Evolutionary conservation across 2,797 vertebrate species (phyloP).

Genomic region (Crypturellus tataupa): DNA sequence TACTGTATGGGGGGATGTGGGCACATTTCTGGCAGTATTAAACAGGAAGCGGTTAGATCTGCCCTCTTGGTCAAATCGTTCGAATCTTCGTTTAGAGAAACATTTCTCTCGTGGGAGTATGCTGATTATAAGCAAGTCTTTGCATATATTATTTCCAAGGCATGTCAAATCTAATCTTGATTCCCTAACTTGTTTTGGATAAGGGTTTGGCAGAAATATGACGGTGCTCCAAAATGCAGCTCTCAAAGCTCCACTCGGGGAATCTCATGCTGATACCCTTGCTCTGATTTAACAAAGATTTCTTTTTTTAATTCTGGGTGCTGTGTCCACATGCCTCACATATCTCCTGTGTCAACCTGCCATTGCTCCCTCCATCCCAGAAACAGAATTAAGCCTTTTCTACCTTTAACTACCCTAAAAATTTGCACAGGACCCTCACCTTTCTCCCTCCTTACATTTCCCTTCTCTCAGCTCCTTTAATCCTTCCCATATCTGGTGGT

Average conservation of each 20-base stretch:
- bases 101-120: constrained; percentile 10
- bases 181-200: constrained; percentile 21
- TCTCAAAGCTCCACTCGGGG: background rate
- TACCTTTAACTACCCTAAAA: background rate
- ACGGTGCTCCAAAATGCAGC: background rate
- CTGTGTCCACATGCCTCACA: background rate
- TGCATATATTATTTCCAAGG: background rate
- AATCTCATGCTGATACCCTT: background rate
- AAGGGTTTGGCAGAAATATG: background rate
- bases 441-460: background rate
- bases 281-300: background rate
- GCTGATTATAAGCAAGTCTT: background rate
- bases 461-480: background rate
- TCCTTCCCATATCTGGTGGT: background rate
- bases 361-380: background rate
- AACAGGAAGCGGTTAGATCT: constrained; percentile 50
- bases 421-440: background rate
- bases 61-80: constrained; percentile 5
- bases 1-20: background rate
- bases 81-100: constrained; percentile 5
- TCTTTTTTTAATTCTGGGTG: background rate
- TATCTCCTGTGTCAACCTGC: background rate
- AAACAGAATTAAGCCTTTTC: background rate
- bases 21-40: constrained; percentile 1
- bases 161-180: background rate